Evolutionary conservation across 2,888 invertebrate genomes (phyloP), one percentile per base, ranked within the genome.

Genomic region (Phengaris arion): DNA sequence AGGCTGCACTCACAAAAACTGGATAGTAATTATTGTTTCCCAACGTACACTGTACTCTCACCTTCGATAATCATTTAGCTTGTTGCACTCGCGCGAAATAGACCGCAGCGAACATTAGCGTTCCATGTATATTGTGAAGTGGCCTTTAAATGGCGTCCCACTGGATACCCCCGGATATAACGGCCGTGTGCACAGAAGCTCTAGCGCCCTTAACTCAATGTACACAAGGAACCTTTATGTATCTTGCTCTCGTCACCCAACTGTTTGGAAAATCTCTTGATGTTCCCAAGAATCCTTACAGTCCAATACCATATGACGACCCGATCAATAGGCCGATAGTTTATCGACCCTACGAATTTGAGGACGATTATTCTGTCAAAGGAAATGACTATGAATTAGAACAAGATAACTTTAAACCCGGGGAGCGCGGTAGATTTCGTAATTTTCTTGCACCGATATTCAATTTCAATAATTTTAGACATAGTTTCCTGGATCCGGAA

Each of bases 91-190:
- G 68, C 52, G 59, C 77, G 69, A 73, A 55, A 73, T 74, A 68
- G 74, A 74, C 64, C 51, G 68, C 12, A 68, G 8, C 48, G 15
- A 69, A 51, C 9, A 70, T 45, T 6, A 12, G 68, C 46, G 12
- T 35, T 64, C 2, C n/a, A 22, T 22, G 13, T n/a, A 8, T 48
- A 15, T 15, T 70, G 55, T 70, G 74, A 48, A 73, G 54, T 77
- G 69, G 77, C 68, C 45, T 69, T 46, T 73, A 74, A 78, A 83
- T 83, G 83, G 76, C 79, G 15, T 76, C 77, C 8, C 76, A 74
- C 46, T 96, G 95, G 95, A 82, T 89, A 70, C 95, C 95, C 7
- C 94, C 94, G 1, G 93, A 96, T 82, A 88, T 96, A 72, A 84
- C 93, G 12, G 82, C 90, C 57, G 87, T 94, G 22, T 96, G 96